Base-by-base conservation (phyloP, 1,140 invertebrate genomes). In the Bradynema listronoti region DNA sequence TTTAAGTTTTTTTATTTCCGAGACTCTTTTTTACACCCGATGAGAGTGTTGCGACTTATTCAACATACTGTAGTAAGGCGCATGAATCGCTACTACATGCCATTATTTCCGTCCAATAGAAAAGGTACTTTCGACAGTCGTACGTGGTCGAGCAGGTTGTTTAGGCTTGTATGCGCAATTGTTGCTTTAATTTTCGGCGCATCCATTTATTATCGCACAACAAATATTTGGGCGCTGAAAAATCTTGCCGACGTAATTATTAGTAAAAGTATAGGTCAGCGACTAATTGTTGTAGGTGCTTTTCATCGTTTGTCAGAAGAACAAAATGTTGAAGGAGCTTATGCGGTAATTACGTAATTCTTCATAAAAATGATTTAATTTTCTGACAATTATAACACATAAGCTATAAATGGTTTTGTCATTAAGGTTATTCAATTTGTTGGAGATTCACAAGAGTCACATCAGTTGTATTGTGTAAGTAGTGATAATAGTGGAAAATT, bases 201-300 rank as follows among this genome's bases (percentile, higher is more conserved):
- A 53, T 58, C 73, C n/a, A 61, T 78, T 33, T 76, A 76, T 36
- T 63, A 78, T 42, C 58, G 73, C 29, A 76, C 76, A 16, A 76
- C 78, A 30, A 76, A 76, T 24, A 60, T 76, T 63, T 77, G 74
- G 74, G 51, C 74, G 19, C 52, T 77, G 56, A 77, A 77, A 51
- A 77, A 77, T 57, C 53, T 77, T 22, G 74, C 72, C 5, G 74
- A 77, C 49, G 62, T 55, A 5, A 63, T 78, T 45, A 30, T 77
- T 1, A 22, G 43, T 16, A 77, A 78, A 60, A 49, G 60, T 11
- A 70, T 73, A 42, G 71, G 75, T 39, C n/a, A 54, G 11, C 19
- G 63, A 45, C 69, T 62, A 1, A 73, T 75, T 71, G 56, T 75
- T 25, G 46, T 75, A 27, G 75, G 75, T 4, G 68, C 70, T 6